These are phyloP conservation scores for Selenia dentaria DNA, from an alignment of 2,888 invertebrate genomes.

Conservation along the genomic window DNA sequence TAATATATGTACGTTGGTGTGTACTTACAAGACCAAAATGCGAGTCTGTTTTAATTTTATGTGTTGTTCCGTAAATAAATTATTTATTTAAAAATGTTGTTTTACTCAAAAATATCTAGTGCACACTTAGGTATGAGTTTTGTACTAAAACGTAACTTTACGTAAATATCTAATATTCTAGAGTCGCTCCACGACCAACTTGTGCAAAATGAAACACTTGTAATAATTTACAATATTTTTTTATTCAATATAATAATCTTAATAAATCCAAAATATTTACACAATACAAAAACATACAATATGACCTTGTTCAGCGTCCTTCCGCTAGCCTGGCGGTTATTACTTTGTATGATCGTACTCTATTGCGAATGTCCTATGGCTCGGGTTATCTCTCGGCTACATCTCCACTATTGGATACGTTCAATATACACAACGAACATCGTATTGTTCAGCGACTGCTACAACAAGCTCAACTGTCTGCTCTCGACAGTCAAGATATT, in stretches of 20 bases:
- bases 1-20: neutral
- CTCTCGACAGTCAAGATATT: too few species aligned
- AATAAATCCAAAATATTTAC: slow-evolving; percentile 85
- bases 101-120: neutral
- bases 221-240: slow-evolving; percentile 81
- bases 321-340: slow-evolving; percentile 48
- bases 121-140: too few species aligned
- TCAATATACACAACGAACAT: too few species aligned
- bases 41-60: slow-evolving; percentile 9
- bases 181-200: too few species aligned
- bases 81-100: slow-evolving; percentile 15
- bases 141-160: neutral
- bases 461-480: too few species aligned
- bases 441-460: too few species aligned
- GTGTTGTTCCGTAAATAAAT: slow-evolving; percentile 17
- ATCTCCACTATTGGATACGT: too few species aligned
- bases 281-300: slow-evolving; percentile 84
- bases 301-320: slow-evolving; percentile 72
- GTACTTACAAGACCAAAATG: slow-evolving; percentile 19
- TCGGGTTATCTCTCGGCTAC: too few species aligned
- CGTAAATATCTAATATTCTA: neutral
- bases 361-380: slow-evolving; percentile 3
- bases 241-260: slow-evolving; percentile 85
- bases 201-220: slow-evolving; percentile 53
- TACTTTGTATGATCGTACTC: slow-evolving; percentile 31